phyloP scores from a whole-genome alignment of 2,797 vertebrate genomes.

The Erethizon dorsatum region DNA sequence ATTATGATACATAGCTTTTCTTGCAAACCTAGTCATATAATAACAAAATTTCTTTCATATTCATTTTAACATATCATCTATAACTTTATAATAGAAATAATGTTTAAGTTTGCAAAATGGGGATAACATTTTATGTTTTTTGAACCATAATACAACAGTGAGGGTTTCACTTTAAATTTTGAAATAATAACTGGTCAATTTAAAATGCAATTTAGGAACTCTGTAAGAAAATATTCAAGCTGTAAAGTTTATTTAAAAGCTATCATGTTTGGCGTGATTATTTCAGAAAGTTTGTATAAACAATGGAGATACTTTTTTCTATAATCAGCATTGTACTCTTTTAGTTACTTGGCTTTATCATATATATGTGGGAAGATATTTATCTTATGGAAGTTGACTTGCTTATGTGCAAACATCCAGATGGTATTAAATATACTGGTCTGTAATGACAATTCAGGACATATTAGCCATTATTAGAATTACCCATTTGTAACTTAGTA shows the following conservation, averaged over 20 bases:
- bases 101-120: not conserved
- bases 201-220: not conserved
- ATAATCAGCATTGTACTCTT: not conserved
- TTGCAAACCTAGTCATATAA: not conserved
- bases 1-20: not conserved
- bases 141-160: not conserved
- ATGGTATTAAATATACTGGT: constrained; percentile 20
- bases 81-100: not conserved
- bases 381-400: not conserved
- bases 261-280: not conserved
- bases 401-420: not conserved
- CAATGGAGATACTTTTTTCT: not conserved
- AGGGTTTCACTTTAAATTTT: not conserved
- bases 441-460: not conserved
- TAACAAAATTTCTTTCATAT: not conserved
- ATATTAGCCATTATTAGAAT: constrained; percentile 53
- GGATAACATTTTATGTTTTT: not conserved
- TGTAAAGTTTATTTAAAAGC: not conserved
- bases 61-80: constrained; percentile 23
- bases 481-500: constrained; percentile 58
- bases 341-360: not conserved
- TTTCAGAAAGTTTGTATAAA: not conserved
- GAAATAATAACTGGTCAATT: not conserved
- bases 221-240: not conserved
- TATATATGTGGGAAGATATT: not conserved